Conservation (phyloP, 2,797 vertebrate genomes). For the Valencia hispanica region DNA sequence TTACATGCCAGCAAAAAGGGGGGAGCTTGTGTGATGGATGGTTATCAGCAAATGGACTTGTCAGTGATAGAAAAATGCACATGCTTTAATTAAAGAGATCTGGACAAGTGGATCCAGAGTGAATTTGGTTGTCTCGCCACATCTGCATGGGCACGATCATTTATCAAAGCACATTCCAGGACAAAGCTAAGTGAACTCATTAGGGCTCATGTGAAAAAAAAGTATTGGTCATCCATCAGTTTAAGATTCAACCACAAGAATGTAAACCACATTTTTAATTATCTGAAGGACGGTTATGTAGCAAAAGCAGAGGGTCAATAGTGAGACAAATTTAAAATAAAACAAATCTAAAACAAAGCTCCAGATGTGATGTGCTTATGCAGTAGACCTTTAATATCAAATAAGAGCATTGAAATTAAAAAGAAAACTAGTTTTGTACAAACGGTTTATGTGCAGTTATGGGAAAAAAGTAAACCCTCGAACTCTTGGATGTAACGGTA, state of each 20-base stretch:
- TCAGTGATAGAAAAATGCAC: slow-evolving; percentile 79
- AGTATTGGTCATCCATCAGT: not conserved
- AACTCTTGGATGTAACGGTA: not conserved
- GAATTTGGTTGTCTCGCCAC: slow-evolving; percentile 60
- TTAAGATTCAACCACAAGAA: not conserved
- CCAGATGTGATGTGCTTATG: not conserved
- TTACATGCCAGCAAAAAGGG: slow-evolving; percentile 73
- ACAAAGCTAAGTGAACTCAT: slow-evolving; percentile 10
- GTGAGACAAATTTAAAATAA: not conserved
- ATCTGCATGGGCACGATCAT: slow-evolving; percentile 43
- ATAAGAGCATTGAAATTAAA: not conserved
- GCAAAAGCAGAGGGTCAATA: not conserved
- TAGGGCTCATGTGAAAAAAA: not conserved
- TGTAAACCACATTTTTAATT: not conserved
- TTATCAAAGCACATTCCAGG: slow-evolving; percentile 43
- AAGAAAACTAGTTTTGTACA: not conserved
- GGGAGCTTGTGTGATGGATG: slow-evolving; percentile 78
- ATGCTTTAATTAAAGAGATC: slow-evolving; percentile 79
- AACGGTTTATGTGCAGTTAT: not conserved
- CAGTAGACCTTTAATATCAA: not conserved
- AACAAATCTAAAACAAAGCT: not conserved
- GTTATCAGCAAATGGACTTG: slow-evolving; percentile 80
- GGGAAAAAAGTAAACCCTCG: not conserved
- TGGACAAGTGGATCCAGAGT: slow-evolving; percentile 69
- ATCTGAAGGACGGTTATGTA: not conserved